phyloP scores from a whole-genome alignment of 2,888 invertebrate species.

The Brenthis hecate region DNA sequence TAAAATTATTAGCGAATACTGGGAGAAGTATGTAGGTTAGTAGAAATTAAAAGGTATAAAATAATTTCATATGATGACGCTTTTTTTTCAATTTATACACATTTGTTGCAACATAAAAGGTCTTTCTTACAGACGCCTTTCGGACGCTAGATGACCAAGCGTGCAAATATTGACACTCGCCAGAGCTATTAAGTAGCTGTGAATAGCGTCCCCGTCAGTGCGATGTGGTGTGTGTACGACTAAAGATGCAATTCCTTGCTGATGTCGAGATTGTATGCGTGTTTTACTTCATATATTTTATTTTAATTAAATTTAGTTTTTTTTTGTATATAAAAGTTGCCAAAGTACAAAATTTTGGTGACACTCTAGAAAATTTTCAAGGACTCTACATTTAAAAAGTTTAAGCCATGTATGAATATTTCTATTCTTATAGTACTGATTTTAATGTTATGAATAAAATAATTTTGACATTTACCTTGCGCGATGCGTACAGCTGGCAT shows the following conservation, averaged over 20 bases:
- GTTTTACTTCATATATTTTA: not conserved
- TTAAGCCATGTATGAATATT: no score
- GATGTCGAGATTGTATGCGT: constrained; percentile 18
- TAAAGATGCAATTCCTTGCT: constrained; percentile 26
- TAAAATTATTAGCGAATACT: no score
- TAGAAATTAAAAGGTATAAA: not conserved
- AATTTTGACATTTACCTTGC: constrained; percentile 88
- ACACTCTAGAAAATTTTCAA: no score
- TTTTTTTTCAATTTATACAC: not conserved
- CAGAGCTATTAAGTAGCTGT: constrained; percentile 75
- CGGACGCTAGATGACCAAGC: constrained; percentile 74
- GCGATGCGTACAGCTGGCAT: constrained; percentile 98
- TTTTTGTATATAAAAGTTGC: constrained; percentile 17
- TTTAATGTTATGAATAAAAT: constrained; percentile 6
- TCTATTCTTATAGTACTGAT: not conserved
- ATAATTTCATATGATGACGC: not conserved
- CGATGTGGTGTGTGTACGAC: constrained; percentile 26
- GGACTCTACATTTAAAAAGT: no score
- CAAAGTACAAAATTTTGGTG: not conserved
- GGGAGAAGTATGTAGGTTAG: no score
- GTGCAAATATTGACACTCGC: constrained; percentile 69
- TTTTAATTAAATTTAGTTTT: not conserved
- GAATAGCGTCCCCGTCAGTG: constrained; percentile 61
- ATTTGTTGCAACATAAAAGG: constrained; percentile 20
- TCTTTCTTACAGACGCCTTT: constrained; percentile 42